Conservation (phyloP, 30 jellyfish, hydroid and myxozoan species). For the Pelagia noctiluca region DNA sequence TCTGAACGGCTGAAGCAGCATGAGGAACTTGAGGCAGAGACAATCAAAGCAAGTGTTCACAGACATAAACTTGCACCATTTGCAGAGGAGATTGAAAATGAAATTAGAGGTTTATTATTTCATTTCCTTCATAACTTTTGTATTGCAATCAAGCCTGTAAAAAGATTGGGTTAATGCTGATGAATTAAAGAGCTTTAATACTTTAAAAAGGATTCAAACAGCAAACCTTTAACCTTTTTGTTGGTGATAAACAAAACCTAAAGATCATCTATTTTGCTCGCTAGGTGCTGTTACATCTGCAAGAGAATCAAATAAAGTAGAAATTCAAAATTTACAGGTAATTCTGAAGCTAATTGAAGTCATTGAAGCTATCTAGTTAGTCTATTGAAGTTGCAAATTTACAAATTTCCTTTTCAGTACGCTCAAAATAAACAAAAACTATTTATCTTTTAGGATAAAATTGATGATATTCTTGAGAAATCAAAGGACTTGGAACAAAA, state of each 20-base stretch:
- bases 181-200: too few species aligned
- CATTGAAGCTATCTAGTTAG: too few species aligned
- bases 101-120: conserved; percentile 69
- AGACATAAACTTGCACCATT: conserved; percentile 81
- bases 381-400: too few species aligned
- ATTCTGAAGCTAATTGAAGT: too few species aligned
- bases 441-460: conserved; percentile 43
- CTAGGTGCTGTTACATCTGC: conserved; percentile 89
- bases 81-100: conserved; percentile 80
- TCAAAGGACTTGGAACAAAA: conserved; percentile 33
- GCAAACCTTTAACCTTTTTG: too few species aligned
- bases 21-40: conserved; percentile 83
- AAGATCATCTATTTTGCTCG: too few species aligned
- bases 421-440: too few species aligned
- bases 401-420: too few species aligned
- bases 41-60: conserved; percentile 79
- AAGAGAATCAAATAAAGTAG: conserved; percentile 74
- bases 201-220: too few species aligned
- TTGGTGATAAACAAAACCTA: too few species aligned
- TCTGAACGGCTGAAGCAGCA: conserved; percentile 64
- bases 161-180: too few species aligned
- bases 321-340: conserved; percentile 55
- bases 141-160: too few species aligned
- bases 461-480: conserved; percentile 37
- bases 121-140: background rate